phyloP scores from a whole-genome alignment of 2,888 invertebrate genomes.

The Drosophila siamana region DNA sequence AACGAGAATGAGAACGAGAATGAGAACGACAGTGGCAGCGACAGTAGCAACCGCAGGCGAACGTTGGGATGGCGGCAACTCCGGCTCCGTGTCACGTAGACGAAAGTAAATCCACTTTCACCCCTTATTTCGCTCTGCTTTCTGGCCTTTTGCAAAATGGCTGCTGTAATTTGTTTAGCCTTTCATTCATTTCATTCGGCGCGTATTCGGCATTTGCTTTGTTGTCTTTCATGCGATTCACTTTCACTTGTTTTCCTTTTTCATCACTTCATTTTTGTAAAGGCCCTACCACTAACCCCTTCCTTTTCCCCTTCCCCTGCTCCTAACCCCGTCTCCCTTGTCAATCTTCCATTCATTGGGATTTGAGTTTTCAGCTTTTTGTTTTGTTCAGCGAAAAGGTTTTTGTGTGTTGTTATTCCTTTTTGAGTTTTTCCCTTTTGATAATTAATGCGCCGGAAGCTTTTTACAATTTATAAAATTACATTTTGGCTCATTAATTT shows the following conservation, averaged over 20 bases:
- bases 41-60: constrained; percentile 36
- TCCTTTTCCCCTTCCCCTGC: constrained; percentile 4
- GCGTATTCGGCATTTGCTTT: constrained; percentile 48
- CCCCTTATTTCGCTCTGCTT: constrained; percentile 66
- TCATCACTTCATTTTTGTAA: constrained; percentile 16
- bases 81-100: constrained; percentile 63
- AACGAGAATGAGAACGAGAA: neutral
- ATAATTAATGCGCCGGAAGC: constrained; percentile 76
- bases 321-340: constrained; percentile 9
- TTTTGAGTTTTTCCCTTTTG: constrained; percentile 29
- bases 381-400: constrained; percentile 33
- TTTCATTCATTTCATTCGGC: constrained; percentile 65
- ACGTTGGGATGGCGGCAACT: constrained; percentile 13
- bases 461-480: constrained; percentile 80
- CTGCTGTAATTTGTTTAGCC: constrained; percentile 76
- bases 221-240: constrained; percentile 65
- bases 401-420: constrained; percentile 22
- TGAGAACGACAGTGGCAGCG: constrained; percentile 29
- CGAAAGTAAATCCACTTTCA: constrained; percentile 81
- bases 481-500: constrained; percentile 78
- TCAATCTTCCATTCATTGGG: constrained; percentile 30
- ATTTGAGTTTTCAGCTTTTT: constrained; percentile 39
- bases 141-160: constrained; percentile 67
- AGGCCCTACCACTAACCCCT: constrained; percentile 1
- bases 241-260: constrained; percentile 61